Evolutionary conservation across 2,113 vertebrate genomes (phyloP).

Genomic region (Corydoras maculifer): DNA sequence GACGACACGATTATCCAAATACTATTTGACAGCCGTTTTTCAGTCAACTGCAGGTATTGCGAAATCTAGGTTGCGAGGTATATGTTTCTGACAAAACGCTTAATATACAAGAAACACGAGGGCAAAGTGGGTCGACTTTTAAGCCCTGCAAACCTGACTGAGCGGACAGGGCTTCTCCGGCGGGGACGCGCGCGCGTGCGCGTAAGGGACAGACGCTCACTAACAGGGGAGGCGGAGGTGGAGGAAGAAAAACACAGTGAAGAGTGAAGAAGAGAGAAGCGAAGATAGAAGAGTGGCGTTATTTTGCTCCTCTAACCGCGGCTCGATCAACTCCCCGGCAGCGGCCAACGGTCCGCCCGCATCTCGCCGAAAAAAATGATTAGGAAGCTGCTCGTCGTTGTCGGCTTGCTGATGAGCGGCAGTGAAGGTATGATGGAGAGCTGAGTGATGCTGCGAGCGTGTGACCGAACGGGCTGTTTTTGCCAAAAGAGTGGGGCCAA

Average conservation of each 20-base stretch:
- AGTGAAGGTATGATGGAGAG: too few relatives aligned
- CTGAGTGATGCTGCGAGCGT: too few relatives aligned
- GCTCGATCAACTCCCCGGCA: conserved; percentile 42
- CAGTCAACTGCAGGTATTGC: too few relatives aligned
- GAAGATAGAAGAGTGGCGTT: conserved; percentile 20
- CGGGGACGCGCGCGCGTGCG: conserved; percentile 34
- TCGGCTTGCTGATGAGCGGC: too few relatives aligned
- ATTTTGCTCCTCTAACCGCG: conserved; percentile 5
- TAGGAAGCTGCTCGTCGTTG: too few relatives aligned
- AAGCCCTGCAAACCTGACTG: neutral
- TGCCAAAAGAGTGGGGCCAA: conserved; percentile 50
- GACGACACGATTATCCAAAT: too few relatives aligned
- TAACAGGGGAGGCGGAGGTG: conserved; percentile 2
- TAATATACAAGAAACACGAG: neutral
- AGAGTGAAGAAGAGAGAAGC: conserved; percentile 22
- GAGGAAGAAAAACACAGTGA: neutral
- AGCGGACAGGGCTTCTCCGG: conserved; percentile 34
- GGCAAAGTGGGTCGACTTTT: neutral
- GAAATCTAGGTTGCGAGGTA: too few relatives aligned
- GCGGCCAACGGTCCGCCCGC: conserved; percentile 48
- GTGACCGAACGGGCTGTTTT: too few relatives aligned
- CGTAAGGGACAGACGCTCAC: conserved; percentile 34
- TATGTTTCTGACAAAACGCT: neutral
- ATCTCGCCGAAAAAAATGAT: conserved; percentile 38
- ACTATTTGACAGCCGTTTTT: too few relatives aligned